Evolutionary conservation across 2,113 vertebrate genomes (phyloP).

Genomic region (Climacteris rufus): DNA sequence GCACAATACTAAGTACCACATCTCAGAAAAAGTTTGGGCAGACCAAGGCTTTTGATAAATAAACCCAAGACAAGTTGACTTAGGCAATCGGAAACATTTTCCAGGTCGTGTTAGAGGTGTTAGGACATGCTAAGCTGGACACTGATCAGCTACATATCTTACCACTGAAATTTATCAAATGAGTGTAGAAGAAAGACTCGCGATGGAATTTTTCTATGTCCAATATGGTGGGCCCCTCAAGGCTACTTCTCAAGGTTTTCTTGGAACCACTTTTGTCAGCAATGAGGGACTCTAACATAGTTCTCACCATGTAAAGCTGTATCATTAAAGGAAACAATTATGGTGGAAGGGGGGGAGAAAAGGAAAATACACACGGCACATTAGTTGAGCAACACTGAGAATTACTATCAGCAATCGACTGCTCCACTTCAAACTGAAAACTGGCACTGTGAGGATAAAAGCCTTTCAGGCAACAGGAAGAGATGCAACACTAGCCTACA

Average conservation of each 20-base stretch:
- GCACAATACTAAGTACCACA: not conserved
- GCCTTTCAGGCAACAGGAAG: constrained; percentile 24
- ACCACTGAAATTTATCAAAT: constrained; percentile 93
- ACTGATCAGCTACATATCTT: constrained; percentile 74
- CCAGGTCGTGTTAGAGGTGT: constrained; percentile 68
- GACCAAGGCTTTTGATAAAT: constrained; percentile 10
- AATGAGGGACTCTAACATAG: constrained; percentile 92
- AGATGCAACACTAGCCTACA: not conserved
- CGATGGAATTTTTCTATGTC: constrained; percentile 92
- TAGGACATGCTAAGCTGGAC: constrained; percentile 74
- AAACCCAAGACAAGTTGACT: constrained; percentile 21
- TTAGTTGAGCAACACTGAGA: constrained; percentile 67
- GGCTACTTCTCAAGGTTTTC: constrained; percentile 90
- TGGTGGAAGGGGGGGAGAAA: constrained; percentile 48
- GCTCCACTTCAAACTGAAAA: constrained; percentile 52
- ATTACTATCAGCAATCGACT: constrained; percentile 52
- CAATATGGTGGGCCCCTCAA: constrained; percentile 90
- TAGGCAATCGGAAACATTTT: constrained; percentile 69
- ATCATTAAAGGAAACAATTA: constrained; percentile 68
- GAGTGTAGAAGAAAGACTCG: constrained; percentile 93
- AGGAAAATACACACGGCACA: constrained; percentile 70
- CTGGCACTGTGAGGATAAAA: constrained; percentile 4
- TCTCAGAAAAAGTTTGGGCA: constrained; percentile 20
- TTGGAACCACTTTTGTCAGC: constrained; percentile 92
- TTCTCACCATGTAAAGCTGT: constrained; percentile 91